Evolutionary conservation across 2,888 invertebrate genomes (phyloP), one percentile per base, ranked within the genome.

Genomic region (Polymixis flavicincta): DNA sequence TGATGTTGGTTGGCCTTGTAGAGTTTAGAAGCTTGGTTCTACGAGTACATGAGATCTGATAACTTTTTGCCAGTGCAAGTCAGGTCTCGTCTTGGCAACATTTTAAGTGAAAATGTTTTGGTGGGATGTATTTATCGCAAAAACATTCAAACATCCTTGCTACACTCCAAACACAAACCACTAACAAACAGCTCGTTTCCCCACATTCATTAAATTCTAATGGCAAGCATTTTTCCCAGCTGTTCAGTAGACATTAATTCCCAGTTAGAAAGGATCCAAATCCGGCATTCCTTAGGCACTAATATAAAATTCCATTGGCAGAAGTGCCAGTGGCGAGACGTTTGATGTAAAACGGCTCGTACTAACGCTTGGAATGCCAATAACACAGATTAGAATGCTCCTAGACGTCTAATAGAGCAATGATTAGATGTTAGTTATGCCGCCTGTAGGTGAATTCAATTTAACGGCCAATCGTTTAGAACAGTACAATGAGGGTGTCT

Each of bases 221-320:
- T 61, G n/a, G 63, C 59, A 50, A 68, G 50, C 55, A 77, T 82
- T 83, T 57, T 57, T 60, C 28, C 52, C 66, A 69, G 54, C 72
- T 75, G 71, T 71, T 71, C 82, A 64, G 71, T 78, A 84, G 85
- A 86, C 81, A 83, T 80, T 84, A 84, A 84, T 83, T 80, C 82
- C 68, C 66, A 42, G 66, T 64, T 68, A 76, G 70, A 80, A 70
- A 71, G 60, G 67, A 84, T 84, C 84, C 65, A 72, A 83, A 84
- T 73, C 81, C 66, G 17, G n/a, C 84, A 76, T 84, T 82, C 81
- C 61, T 80, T 84, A 84, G 81, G 84, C 82, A 72, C 70, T 82
- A 82, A 82, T 84, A 84, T 82, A 78, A 82, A 84, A 84, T 84
- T 82, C 84, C 78, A 71, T 76, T 80, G 81, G 76, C 67, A 74